Conservation (phyloP, 2,888 invertebrate genomes). For the Acanthococcus lagerstroemiae region DNA sequence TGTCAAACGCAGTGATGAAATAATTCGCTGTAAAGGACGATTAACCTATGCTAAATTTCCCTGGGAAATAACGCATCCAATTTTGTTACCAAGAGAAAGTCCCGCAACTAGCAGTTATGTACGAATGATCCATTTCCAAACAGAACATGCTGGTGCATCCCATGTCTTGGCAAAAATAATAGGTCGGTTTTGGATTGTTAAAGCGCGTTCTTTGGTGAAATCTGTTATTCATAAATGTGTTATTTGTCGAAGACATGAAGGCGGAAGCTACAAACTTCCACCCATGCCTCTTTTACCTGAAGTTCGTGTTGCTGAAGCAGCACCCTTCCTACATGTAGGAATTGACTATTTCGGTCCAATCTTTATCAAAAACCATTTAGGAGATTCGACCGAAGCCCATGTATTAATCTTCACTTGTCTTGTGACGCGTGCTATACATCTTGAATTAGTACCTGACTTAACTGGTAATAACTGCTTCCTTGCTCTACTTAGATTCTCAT, state of each 20-base stretch:
- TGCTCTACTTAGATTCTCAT: too few species aligned
- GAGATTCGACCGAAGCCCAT: too few species aligned
- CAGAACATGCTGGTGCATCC: not conserved
- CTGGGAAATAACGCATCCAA: not conserved
- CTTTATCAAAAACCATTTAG: too few species aligned
- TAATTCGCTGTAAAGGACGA: not conserved
- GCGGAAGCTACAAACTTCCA: not conserved
- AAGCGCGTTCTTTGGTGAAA: not conserved
- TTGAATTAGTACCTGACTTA: too few species aligned
- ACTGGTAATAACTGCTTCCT: too few species aligned
- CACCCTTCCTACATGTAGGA: not conserved
- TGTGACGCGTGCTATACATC: too few species aligned
- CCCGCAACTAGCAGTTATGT: not conserved
- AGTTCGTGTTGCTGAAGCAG: not conserved
- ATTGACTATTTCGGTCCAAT: not conserved
- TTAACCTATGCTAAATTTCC: not conserved
- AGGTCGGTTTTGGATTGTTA: not conserved
- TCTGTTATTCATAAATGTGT: not conserved
- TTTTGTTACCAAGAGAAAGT: not conserved
- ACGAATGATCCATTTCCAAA: not conserved
- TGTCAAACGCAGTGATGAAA: too few species aligned
- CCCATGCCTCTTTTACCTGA: not conserved
- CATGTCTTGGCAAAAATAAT: not conserved
- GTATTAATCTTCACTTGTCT: too few species aligned
- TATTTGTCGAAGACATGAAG: not conserved